Percentiles rank a stretch among this genome's conserved stretches.
Evolutionary conservation across 2,888 invertebrate species (phyloP).

Genomic region (Myopa testacea): DNA sequence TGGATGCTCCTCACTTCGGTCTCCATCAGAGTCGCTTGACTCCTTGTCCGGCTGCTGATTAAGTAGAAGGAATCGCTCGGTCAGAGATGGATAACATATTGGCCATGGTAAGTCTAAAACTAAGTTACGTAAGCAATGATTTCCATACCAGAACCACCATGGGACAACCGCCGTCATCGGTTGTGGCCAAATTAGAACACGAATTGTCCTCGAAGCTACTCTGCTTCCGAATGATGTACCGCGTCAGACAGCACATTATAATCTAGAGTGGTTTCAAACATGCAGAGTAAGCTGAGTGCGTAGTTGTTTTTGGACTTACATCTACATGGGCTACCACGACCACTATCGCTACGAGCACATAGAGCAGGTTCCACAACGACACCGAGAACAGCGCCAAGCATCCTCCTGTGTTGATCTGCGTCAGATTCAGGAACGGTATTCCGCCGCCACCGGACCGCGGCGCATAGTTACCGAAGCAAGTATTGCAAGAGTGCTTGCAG

Average conservation of each 20-base stretch:
- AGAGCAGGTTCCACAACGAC: conserved; percentile 49
- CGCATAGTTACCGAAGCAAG: conserved; percentile 50
- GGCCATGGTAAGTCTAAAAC: not conserved
- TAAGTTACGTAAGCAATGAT: no score
- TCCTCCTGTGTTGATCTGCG: conserved; percentile 57
- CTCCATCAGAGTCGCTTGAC: not conserved
- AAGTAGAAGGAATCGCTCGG: not conserved
- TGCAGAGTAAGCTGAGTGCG: not conserved
- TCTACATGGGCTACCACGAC: conserved; percentile 52
- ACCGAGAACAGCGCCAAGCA: conserved; percentile 53
- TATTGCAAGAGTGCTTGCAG: conserved; percentile 51
- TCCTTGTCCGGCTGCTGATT: not conserved
- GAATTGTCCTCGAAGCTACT: conserved; percentile 48
- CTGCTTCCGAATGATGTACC: conserved; percentile 55
- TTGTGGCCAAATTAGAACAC: conserved; percentile 48
- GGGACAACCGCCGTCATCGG: conserved; percentile 57
- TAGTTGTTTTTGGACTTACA: conserved; percentile 46
- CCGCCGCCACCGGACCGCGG: conserved; percentile 39
- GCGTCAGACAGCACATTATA: conserved; percentile 54
- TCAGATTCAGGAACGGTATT: conserved; percentile 51
- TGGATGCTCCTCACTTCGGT: conserved; percentile 7
- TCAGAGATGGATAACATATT: not conserved
- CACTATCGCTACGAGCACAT: conserved; percentile 51
- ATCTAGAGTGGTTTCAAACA: conserved; percentile 44
- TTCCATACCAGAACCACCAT: conserved; percentile 54